Conservation (phyloP, 2,113 vertebrate genomes). For the Ramphastos sulfuratus region DNA sequence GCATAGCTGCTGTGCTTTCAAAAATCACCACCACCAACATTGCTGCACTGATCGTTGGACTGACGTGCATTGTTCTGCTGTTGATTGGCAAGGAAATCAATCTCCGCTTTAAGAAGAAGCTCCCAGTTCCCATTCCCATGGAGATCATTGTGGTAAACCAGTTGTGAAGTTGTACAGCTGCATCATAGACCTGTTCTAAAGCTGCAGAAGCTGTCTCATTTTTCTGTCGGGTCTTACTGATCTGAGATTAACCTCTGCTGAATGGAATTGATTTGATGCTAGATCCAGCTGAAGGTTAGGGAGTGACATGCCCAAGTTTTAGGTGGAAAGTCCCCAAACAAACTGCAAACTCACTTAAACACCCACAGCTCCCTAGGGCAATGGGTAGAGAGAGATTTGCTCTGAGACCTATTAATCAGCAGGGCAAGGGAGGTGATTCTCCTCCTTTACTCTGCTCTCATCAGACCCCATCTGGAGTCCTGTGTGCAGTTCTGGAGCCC, state of each 20-base stretch:
- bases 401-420: not conserved
- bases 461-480: too few species aligned
- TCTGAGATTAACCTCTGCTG: not conserved
- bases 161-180: not conserved
- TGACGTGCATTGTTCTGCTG: constrained; percentile 84
- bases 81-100: constrained; percentile 88
- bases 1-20: constrained; percentile 80
- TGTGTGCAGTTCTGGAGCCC: too few species aligned
- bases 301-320: not conserved
- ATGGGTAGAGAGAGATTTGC: not conserved
- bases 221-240: not conserved
- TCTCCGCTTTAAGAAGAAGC: constrained; percentile 88
- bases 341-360: not conserved
- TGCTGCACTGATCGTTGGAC: constrained; percentile 82
- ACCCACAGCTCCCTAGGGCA: not conserved
- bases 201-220: not conserved
- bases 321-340: not conserved
- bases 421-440: too few species aligned
- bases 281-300: not conserved
- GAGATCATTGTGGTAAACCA: constrained; percentile 92
- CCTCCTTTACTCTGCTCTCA: too few species aligned
- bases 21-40: constrained; percentile 86
- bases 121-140: constrained; percentile 94
- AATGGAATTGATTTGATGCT: not conserved
- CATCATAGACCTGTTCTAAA: not conserved